Conservation (phyloP, 2,888 invertebrate genomes). For the Thymelicus lineola region DNA sequence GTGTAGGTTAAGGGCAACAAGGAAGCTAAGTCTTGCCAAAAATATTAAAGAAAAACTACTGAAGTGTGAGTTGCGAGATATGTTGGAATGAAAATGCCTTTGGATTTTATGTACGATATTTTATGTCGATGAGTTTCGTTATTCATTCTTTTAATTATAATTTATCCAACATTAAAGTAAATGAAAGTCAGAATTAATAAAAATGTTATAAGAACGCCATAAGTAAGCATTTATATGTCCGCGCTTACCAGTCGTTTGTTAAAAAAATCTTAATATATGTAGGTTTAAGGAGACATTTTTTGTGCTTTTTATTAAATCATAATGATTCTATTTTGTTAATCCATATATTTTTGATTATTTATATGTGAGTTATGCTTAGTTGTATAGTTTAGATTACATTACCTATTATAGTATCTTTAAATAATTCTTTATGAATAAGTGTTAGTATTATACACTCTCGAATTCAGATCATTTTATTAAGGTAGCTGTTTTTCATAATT, state of each 20-base stretch:
- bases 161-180: no score
- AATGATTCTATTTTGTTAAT: neutral
- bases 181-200: no score
- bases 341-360: neutral
- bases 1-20: neutral
- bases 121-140: no score
- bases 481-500: neutral
- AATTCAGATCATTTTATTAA: neutral
- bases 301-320: no score
- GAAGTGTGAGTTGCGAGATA: neutral
- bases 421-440: constrained; percentile 2
- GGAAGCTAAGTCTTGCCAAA: constrained; percentile 23
- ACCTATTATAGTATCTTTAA: neutral
- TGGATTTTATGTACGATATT: no score
- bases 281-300: no score
- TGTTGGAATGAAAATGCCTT: neutral
- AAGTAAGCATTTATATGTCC: no score
- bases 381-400: neutral
- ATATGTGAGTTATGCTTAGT: neutral
- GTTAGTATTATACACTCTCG: constrained; percentile 11
- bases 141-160: no score
- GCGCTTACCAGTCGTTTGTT: no score
- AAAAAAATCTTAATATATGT: no score
- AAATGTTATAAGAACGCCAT: no score
- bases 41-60: neutral